Percentiles rank a stretch among this genome's conserved stretches.
These are phyloP conservation scores for Serrognathus titanus DNA, from an alignment of 2,888 invertebrate species.

Conservation along the genomic window DNA sequence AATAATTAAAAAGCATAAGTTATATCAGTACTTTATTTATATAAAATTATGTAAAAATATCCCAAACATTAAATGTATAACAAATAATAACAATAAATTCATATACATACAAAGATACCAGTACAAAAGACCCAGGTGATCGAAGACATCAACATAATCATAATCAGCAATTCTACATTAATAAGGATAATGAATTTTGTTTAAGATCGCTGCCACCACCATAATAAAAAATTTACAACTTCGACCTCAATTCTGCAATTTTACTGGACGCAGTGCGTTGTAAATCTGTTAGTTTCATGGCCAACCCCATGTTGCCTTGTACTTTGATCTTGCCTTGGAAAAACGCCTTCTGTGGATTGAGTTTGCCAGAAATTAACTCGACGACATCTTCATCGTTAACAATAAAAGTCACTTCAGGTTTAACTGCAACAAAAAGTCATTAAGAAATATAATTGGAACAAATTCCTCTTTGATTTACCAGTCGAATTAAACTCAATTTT, in stretches of 20 bases:
- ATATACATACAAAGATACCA: too few relatives aligned
- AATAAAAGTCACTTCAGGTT: slow-evolving; percentile 86
- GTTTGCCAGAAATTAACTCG: slow-evolving; percentile 82
- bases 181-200: too few relatives aligned
- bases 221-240: slow-evolving; percentile 56
- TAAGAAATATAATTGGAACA: not conserved
- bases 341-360: slow-evolving; percentile 94
- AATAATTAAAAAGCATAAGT: too few relatives aligned
- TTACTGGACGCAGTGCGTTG: slow-evolving; percentile 71
- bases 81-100: too few relatives aligned
- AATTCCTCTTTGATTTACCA: slow-evolving; percentile 35
- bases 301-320: slow-evolving; percentile 94
- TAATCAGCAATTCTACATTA: too few relatives aligned
- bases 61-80: too few relatives aligned
- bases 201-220: too few relatives aligned
- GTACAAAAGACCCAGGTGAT: too few relatives aligned
- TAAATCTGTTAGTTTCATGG: slow-evolving; percentile 87
- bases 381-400: slow-evolving; percentile 86
- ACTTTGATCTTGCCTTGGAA: slow-evolving; percentile 96
- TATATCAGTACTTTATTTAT: too few relatives aligned
- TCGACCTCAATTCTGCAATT: slow-evolving; percentile 71
- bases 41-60: too few relatives aligned
- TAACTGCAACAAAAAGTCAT: slow-evolving; percentile 53
- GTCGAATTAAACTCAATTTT: slow-evolving; percentile 75
- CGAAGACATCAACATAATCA: too few relatives aligned